Evolutionary conservation across 1,140 invertebrate genomes (phyloP).

Genomic region (Neomicropteryx cornuta): DNA sequence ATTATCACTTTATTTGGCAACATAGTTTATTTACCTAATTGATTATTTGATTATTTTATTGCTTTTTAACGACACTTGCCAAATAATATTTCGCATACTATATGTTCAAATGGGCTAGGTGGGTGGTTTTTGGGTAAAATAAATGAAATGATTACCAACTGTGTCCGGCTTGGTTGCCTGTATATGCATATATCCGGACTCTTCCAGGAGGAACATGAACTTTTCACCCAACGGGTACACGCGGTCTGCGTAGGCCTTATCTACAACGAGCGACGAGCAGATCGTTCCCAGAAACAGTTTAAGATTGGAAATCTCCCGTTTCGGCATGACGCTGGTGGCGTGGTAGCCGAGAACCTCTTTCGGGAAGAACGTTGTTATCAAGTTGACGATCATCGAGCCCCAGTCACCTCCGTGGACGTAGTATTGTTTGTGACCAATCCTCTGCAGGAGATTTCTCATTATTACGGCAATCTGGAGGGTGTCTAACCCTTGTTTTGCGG

Average conservation of each 20-base stretch:
- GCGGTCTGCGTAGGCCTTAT: constrained; percentile 37
- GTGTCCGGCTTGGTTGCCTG: constrained; percentile 89
- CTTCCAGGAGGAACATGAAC: constrained; percentile 44
- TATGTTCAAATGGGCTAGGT: too few relatives aligned
- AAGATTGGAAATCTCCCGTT: constrained; percentile 17
- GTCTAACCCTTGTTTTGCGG: constrained; percentile 49
- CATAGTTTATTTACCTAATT: too few relatives aligned
- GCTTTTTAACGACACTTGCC: too few relatives aligned
- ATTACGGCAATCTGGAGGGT: constrained; percentile 55
- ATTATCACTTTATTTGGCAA: too few relatives aligned
- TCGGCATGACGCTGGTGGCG: constrained; percentile 22
- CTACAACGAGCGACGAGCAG: constrained; percentile 24
- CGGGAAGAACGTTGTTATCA: constrained; percentile 57
- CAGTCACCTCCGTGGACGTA: constrained; percentile 79
- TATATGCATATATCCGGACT: constrained; percentile 72
- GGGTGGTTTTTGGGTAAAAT: neutral
- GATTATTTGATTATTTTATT: too few relatives aligned
- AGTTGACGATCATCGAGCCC: constrained; percentile 51
- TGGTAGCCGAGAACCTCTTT: constrained; percentile 47
- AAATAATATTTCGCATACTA: too few relatives aligned
- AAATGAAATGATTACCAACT: constrained; percentile 46
- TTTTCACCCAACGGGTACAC: constrained; percentile 49
- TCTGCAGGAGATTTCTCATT: constrained; percentile 73
- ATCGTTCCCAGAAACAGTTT: constrained; percentile 23
- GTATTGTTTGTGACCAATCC: constrained; percentile 63